These are phyloP conservation scores for Agrotis clavis DNA, from an alignment of 2,888 invertebrate genomes.

Conservation along the genomic window DNA sequence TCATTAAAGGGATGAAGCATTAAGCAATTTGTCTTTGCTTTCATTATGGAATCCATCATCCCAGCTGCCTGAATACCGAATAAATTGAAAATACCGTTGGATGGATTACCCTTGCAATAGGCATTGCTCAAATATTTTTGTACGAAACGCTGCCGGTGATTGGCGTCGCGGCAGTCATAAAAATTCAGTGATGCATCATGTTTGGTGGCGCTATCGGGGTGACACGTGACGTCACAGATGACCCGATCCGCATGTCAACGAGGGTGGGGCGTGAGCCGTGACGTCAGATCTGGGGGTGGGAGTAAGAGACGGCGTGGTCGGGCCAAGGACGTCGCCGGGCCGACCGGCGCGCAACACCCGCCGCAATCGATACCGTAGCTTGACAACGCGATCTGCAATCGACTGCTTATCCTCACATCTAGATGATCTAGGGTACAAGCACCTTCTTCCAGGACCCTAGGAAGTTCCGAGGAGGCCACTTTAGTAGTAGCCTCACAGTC, in stretches of 20 bases:
- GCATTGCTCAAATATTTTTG: slow-evolving; percentile 25
- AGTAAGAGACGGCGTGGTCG: slow-evolving; percentile 81
- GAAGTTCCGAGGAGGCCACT: neutral
- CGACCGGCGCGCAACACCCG: slow-evolving; percentile 88
- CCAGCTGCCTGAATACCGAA: slow-evolving; percentile 19
- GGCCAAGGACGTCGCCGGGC: slow-evolving; percentile 90
- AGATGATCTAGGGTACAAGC: slow-evolving; percentile 30
- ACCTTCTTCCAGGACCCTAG: neutral
- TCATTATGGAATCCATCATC: slow-evolving; percentile 35
- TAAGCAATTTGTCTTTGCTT: slow-evolving; percentile 36
- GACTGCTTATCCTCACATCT: slow-evolving; percentile 53
- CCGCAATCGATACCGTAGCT: slow-evolving; percentile 83
- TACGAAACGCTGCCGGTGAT: slow-evolving; percentile 18
- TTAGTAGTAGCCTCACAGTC: neutral
- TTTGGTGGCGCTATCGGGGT: slow-evolving; percentile 68
- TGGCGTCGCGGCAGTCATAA: slow-evolving; percentile 44
- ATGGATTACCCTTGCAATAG: slow-evolving; percentile 18
- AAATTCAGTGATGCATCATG: slow-evolving; percentile 68
- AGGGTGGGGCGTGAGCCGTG: slow-evolving; percentile 83
- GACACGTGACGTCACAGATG: slow-evolving; percentile 84
- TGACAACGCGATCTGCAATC: slow-evolving; percentile 77
- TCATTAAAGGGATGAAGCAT: slow-evolving; percentile 37
- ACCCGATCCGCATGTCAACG: slow-evolving; percentile 80
- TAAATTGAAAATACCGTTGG: slow-evolving; percentile 27
- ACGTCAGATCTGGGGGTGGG: slow-evolving; percentile 80